A percentile compares a stretch with the other conserved stretches of the same genome.
phyloP scores from a whole-genome alignment of 2,888 invertebrate species.

The Cataglyphis albicans region DNA sequence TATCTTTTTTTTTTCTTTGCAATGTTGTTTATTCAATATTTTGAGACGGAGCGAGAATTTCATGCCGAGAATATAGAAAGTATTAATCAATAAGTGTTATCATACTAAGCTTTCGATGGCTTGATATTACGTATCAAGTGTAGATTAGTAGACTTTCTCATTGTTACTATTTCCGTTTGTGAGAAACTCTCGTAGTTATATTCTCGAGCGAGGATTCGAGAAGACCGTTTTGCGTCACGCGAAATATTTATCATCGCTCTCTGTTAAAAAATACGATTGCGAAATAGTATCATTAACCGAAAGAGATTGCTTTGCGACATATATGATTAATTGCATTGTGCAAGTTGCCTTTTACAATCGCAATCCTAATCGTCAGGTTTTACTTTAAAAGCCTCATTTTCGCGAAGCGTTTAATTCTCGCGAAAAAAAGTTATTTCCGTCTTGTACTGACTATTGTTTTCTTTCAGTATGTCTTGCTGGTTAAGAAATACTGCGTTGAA shows the following conservation, averaged over 20 bases:
- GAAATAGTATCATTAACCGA: background rate
- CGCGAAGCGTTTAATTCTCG: background rate
- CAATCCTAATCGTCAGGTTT: background rate
- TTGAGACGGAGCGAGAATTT: slow-evolving; percentile 37
- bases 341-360: background rate
- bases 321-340: background rate
- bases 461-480: slow-evolving; percentile 35
- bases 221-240: slow-evolving; percentile 53
- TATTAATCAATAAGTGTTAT: slow-evolving; percentile 63
- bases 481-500: slow-evolving; percentile 47
- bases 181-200: slow-evolving; percentile 34
- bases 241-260: slow-evolving; percentile 39
- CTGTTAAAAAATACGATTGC: slow-evolving; percentile 4
- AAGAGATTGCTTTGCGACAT: background rate
- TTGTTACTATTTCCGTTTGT: slow-evolving; percentile 53
- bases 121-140: slow-evolving; percentile 66
- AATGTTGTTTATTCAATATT: slow-evolving; percentile 9
- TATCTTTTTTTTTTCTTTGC: background rate
- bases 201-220: slow-evolving; percentile 40
- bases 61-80: slow-evolving; percentile 42
- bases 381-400: background rate
- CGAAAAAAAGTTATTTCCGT: background rate
- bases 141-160: slow-evolving; percentile 38
- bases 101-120: slow-evolving; percentile 68
- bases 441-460: slow-evolving; percentile 3